Percentiles rank a stretch among this genome's conserved stretches.
Conservation (phyloP, 2,113 vertebrate genomes). For the Thunnus maccoyii region DNA sequence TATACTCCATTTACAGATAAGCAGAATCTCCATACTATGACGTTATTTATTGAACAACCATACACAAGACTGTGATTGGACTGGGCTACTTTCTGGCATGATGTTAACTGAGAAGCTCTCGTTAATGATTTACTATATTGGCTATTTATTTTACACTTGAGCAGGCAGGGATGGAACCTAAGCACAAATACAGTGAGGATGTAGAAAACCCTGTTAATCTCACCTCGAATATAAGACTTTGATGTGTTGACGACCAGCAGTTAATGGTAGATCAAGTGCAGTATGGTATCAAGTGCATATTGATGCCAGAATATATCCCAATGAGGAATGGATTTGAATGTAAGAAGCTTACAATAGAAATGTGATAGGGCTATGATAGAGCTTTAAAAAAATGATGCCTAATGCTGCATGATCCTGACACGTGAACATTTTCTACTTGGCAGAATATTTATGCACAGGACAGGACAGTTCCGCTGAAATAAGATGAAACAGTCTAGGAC, state of each 20-base stretch:
- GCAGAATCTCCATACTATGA: constrained; percentile 21
- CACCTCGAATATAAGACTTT: constrained; percentile 3
- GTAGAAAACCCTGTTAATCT: constrained; percentile 42
- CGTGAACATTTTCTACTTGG: constrained; percentile 8
- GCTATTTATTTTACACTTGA: constrained; percentile 44
- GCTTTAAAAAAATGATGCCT: constrained; percentile 31
- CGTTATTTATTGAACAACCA: constrained; percentile 15
- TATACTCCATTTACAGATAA: not conserved
- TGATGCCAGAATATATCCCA: constrained; percentile 7
- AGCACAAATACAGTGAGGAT: constrained; percentile 37
- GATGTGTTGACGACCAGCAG: constrained; percentile 10
- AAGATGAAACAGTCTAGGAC: constrained; percentile 48
- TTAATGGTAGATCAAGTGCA: constrained; percentile 40
- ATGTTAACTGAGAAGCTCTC: constrained; percentile 22
- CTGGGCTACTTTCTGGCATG: not conserved
- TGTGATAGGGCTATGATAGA: constrained; percentile 33
- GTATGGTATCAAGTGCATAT: constrained; percentile 17
- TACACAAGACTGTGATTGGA: not conserved
- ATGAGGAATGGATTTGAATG: constrained; percentile 47
- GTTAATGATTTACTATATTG: constrained; percentile 50
- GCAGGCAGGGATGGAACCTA: constrained; percentile 34
- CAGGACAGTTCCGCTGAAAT: constrained; percentile 29
- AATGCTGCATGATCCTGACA: constrained; percentile 38
- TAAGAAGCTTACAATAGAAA: constrained; percentile 61
- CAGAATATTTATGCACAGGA: constrained; percentile 35